Evolutionary conservation across 2,888 invertebrate genomes (phyloP).

Genomic region (Selenia dentaria): DNA sequence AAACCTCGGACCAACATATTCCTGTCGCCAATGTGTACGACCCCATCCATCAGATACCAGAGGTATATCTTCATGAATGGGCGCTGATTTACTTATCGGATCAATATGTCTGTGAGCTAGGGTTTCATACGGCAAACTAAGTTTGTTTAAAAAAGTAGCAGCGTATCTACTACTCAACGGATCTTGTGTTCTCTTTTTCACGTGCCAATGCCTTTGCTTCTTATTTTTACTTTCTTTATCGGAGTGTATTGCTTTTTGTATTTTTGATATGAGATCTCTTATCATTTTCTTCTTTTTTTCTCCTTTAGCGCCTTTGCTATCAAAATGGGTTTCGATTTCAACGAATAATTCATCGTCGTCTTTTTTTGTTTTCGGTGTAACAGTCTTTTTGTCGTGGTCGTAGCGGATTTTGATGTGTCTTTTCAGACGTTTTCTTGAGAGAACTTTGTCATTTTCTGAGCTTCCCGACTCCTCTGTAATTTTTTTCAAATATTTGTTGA

Average conservation of each 20-base stretch:
- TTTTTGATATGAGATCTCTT: slow-evolving; percentile 63
- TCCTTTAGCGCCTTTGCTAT: slow-evolving; percentile 64
- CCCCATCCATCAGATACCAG: slow-evolving; percentile 43
- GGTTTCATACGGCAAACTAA: slow-evolving; percentile 30
- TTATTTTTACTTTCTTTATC: slow-evolving; percentile 43
- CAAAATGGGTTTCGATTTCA: slow-evolving; percentile 77
- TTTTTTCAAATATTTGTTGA: slow-evolving; percentile 48
- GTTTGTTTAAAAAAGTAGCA: slow-evolving; percentile 36
- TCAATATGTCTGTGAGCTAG: slow-evolving; percentile 51
- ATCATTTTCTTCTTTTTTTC: slow-evolving; percentile 69
- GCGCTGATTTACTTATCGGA: slow-evolving; percentile 54
- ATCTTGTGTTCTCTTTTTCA: slow-evolving; percentile 62
- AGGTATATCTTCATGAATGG: slow-evolving; percentile 34
- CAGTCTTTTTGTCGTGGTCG: slow-evolving; percentile 31
- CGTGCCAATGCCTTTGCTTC: slow-evolving; percentile 43
- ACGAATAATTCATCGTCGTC: slow-evolving; percentile 69
- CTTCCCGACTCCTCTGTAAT: slow-evolving; percentile 11
- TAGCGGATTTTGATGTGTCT: slow-evolving; percentile 60
- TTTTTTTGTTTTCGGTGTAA: slow-evolving; percentile 36
- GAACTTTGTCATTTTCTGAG: slow-evolving; percentile 14
- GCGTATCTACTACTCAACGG: slow-evolving; percentile 47
- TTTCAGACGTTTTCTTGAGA: slow-evolving; percentile 51
- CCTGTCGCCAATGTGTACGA: slow-evolving; percentile 45
- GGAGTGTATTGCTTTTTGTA: slow-evolving; percentile 64
- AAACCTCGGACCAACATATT: slow-evolving; percentile 48